Evolutionary conservation across 64 coral and sea anemone genomes (phyloP).

Genomic region (Platygyra sinensis): DNA sequence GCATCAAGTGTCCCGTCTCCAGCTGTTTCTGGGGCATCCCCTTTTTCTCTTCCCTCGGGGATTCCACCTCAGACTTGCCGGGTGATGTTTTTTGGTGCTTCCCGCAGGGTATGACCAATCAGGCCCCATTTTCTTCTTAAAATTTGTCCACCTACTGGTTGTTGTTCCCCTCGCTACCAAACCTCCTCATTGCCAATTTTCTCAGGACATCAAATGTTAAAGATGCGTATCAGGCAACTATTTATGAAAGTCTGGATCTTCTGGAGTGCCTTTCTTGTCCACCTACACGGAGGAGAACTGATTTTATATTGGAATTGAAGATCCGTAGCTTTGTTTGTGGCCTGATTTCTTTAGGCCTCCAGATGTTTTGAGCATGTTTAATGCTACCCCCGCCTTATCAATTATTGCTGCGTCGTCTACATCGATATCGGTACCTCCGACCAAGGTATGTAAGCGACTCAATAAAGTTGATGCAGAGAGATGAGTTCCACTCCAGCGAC

Average conservation of each 20-base stretch:
- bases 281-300: not conserved
- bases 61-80: not conserved
- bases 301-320: conserved; percentile 30
- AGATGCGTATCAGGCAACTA: no score
- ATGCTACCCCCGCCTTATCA: not conserved
- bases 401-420: not conserved
- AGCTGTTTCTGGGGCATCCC: not conserved
- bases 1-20: no score
- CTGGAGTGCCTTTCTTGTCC: no score
- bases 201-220: no score
- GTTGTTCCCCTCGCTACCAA: no score
- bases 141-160: no score
- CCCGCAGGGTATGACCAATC: not conserved
- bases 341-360: not conserved
- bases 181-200: no score
- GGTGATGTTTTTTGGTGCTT: not conserved
- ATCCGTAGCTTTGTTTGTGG: conserved; percentile 4
- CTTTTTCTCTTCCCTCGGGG: not conserved
- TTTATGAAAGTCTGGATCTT: no score
- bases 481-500: not conserved
- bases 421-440: not conserved
- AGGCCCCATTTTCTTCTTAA: not conserved
- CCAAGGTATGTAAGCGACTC: not conserved
- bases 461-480: not conserved
- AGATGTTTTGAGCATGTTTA: not conserved